These are phyloP conservation scores for Notolabrus celidotus DNA, from an alignment of 2,797 vertebrate species.

Conservation along the genomic window DNA sequence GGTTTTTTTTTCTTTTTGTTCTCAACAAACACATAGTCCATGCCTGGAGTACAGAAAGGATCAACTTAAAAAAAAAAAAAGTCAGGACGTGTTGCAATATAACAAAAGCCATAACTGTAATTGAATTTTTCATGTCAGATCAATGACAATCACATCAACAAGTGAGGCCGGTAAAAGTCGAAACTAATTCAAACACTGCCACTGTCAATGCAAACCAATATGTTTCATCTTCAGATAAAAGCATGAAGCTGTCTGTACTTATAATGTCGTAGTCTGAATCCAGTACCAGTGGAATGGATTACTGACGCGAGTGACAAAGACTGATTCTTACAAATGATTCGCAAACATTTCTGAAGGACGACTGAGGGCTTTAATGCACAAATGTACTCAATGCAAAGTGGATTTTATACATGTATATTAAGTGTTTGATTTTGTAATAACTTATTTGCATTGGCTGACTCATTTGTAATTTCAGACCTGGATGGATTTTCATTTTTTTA, in stretches of 20 bases:
- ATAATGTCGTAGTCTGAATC: background rate
- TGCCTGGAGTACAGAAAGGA: background rate
- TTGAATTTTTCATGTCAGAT: constrained; percentile 13
- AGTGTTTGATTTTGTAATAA: too few species aligned
- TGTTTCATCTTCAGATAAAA: constrained; percentile 16
- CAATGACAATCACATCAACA: constrained; percentile 30
- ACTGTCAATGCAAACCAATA: background rate
- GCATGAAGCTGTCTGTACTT: background rate
- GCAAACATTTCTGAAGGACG: too few species aligned
- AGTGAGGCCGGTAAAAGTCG: constrained; percentile 9
- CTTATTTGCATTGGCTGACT: too few species aligned
- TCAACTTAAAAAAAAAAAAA: background rate
- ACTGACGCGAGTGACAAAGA: background rate
- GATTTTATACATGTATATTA: too few species aligned
- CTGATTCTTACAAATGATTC: too few species aligned
- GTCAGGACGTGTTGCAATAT: constrained; percentile 8
- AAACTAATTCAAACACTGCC: constrained; percentile 7
- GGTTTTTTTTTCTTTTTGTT: constrained; percentile 4
- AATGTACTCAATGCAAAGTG: too few species aligned
- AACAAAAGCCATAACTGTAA: constrained; percentile 1
- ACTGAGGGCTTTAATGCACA: too few species aligned
- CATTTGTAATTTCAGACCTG: too few species aligned
- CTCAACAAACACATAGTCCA: background rate
- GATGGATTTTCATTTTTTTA: too few species aligned
- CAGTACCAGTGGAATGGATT: background rate